Percentiles rank a stretch among this genome's conserved stretches.
Conservation (phyloP, 2,797 vertebrate species). For the Acomys russatus region DNA sequence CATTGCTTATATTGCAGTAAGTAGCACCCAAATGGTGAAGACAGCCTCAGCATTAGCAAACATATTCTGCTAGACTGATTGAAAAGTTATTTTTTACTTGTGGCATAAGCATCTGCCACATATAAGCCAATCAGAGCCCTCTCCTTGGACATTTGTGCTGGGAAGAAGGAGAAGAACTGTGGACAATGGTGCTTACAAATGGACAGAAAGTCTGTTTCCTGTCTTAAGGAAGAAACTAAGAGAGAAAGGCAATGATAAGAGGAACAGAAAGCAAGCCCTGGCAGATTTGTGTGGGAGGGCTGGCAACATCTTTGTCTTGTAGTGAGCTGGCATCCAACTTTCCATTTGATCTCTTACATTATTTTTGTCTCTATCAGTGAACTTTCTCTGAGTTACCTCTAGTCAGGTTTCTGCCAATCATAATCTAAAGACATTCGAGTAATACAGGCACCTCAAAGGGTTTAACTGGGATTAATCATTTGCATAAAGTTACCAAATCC, state of each 20-base stretch:
- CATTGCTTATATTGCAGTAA: not conserved
- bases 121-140: not conserved
- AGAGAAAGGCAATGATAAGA: not conserved
- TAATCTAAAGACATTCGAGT: not conserved
- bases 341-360: not conserved
- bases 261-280: not conserved
- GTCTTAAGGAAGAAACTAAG: not conserved
- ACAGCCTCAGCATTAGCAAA: not conserved
- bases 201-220: not conserved
- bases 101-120: not conserved
- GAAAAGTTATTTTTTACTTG: not conserved
- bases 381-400: slow-evolving; percentile 12
- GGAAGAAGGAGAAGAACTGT: not conserved
- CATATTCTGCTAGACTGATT: not conserved
- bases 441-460: not conserved
- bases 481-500: slow-evolving; percentile 58
- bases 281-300: not conserved
- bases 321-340: not conserved
- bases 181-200: not conserved
- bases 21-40: not conserved
- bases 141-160: not conserved
- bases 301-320: not conserved
- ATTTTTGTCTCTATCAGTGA: not conserved
- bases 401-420: slow-evolving; percentile 49
- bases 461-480: slow-evolving; percentile 58